These are phyloP conservation scores for Cervus canadensis DNA, from an alignment of 2,113 vertebrate species.

Conservation along the genomic window DNA sequence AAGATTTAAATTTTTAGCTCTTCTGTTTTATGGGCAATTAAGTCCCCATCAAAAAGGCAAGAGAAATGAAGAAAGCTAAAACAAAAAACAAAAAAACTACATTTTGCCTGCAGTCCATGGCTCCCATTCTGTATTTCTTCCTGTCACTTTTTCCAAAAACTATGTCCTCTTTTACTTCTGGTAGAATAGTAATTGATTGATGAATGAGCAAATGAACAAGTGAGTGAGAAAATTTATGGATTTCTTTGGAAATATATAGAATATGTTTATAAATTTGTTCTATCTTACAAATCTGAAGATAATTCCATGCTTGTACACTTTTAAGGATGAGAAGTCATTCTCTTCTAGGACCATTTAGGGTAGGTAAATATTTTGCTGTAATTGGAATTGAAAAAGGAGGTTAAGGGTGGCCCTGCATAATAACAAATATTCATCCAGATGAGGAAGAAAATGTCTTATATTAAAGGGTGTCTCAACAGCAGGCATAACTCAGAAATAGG, in stretches of 20 bases:
- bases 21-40: neutral
- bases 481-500: neutral
- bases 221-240: neutral
- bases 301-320: neutral
- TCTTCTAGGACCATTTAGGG: neutral
- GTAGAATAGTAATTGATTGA: neutral
- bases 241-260: neutral
- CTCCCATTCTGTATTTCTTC: neutral
- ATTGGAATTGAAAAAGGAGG: neutral
- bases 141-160: neutral
- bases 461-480: neutral
- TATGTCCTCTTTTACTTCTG: neutral
- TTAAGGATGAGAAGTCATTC: neutral
- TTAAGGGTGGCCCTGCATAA: neutral
- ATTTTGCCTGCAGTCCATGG: neutral
- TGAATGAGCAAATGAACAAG: neutral
- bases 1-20: neutral
- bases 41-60: neutral
- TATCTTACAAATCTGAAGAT: neutral
- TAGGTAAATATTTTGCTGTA: neutral
- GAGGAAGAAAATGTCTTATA: neutral
- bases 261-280: neutral
- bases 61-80: neutral
- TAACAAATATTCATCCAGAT: neutral
- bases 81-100: neutral